These are phyloP conservation scores for Phymorhynchus buccinoides DNA, from an alignment of 1,140 invertebrate genomes.

Conservation along the genomic window DNA sequence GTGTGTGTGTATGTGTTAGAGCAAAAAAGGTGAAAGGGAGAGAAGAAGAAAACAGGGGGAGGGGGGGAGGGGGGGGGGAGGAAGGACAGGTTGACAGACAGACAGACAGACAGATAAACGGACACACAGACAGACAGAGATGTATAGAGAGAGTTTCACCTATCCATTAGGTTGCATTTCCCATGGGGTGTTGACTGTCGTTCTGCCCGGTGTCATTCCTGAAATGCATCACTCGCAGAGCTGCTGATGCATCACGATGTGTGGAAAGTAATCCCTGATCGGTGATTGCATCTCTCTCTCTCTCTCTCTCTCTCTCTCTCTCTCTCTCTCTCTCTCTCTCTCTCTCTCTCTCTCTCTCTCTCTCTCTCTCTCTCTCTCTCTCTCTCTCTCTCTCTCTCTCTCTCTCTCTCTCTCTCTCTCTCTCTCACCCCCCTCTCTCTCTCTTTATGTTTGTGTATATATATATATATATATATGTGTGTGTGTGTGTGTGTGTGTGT, in stretches of 20 bases:
- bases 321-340: too few species aligned
- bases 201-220: too few species aligned
- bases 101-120: neutral
- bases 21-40: neutral
- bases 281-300: neutral
- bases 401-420: neutral
- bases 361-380: neutral
- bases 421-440: neutral
- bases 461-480: neutral
- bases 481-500: slow-evolving; percentile 10
- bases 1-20: too few species aligned
- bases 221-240: neutral
- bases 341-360: neutral
- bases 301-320: neutral
- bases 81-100: neutral
- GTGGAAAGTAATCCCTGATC: neutral
- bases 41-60: neutral
- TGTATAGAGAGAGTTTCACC: too few species aligned
- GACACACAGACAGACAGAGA: slow-evolving; percentile 9
- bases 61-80: neutral
- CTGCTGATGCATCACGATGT: too few species aligned
- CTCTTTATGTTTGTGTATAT: neutral
- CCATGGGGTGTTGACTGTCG: too few species aligned
- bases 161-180: too few species aligned
- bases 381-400: neutral